Evolutionary conservation across 2,888 invertebrate genomes (phyloP).

Genomic region (Clivina fossor): DNA sequence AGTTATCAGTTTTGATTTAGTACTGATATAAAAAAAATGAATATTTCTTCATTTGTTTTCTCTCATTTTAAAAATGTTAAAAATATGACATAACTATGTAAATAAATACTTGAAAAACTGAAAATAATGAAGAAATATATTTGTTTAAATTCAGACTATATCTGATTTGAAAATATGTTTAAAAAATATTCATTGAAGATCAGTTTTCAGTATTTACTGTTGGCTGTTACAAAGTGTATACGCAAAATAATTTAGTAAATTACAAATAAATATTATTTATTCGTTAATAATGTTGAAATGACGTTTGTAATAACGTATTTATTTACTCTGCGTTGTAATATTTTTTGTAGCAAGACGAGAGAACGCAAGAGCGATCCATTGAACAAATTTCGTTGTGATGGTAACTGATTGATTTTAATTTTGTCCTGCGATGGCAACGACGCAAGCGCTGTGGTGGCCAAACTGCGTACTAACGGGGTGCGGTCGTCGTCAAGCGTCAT

Average conservation of each 20-base stretch:
- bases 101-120: no score
- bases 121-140: no score
- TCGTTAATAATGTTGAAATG: conserved; percentile 47
- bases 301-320: conserved; percentile 38
- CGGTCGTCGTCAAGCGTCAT: no score
- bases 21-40: no score
- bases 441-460: no score
- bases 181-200: no score
- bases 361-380: conserved; percentile 2
- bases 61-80: neutral
- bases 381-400: neutral
- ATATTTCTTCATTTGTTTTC: neutral
- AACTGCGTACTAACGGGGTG: no score
- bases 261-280: conserved; percentile 50
- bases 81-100: no score
- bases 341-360: conserved; percentile 37
- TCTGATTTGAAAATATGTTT: neutral
- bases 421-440: neutral
- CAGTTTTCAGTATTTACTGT: conserved; percentile 45
- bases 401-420: conserved; percentile 4
- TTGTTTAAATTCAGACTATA: no score
- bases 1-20: no score
- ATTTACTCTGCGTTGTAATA: conserved; percentile 45
- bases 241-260: conserved; percentile 26
- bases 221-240: conserved; percentile 54